These are phyloP conservation scores for Caranx melampygus DNA, from an alignment of 2,113 vertebrate species.

Conservation along the genomic window DNA sequence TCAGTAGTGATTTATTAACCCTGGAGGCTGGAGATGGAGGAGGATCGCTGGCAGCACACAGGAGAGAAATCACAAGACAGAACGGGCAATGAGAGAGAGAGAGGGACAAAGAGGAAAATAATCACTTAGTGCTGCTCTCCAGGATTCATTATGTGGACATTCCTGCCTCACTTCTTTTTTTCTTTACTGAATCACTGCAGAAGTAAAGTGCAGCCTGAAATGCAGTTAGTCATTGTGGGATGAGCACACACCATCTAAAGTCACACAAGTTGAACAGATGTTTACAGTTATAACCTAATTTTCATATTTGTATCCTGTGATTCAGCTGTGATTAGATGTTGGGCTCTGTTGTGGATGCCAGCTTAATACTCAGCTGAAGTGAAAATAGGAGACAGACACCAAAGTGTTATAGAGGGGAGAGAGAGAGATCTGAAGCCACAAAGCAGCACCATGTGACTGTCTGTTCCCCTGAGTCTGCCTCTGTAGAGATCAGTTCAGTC, in stretches of 20 bases:
- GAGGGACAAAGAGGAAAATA: constrained; percentile 52
- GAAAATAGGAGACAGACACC: constrained; percentile 19
- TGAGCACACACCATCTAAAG: not conserved
- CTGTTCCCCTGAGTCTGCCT: constrained; percentile 9
- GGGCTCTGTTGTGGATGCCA: not conserved
- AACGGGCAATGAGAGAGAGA: constrained; percentile 24
- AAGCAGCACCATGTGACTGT: constrained; percentile 40
- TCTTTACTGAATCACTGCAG: constrained; percentile 3
- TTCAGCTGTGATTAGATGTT: constrained; percentile 9
- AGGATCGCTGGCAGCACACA: constrained; percentile 61
- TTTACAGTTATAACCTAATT: not conserved
- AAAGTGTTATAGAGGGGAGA: constrained; percentile 3
- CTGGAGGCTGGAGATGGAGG: constrained; percentile 74
- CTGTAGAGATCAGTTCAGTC: constrained; percentile 48
- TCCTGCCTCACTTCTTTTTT: constrained; percentile 8
- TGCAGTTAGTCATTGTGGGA: not conserved
- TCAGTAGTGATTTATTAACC: constrained; percentile 85
- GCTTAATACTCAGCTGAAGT: not conserved
- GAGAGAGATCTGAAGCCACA: constrained; percentile 39
- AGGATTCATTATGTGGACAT: constrained; percentile 36
- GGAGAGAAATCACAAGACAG: constrained; percentile 26
- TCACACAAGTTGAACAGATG: constrained; percentile 30
- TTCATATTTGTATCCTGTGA: constrained; percentile 1
- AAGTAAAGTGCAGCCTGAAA: not conserved
- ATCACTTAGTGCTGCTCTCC: constrained; percentile 30